phyloP scores from a whole-genome alignment of 2,888 invertebrate species.

The Frankliniella fusca region DNA sequence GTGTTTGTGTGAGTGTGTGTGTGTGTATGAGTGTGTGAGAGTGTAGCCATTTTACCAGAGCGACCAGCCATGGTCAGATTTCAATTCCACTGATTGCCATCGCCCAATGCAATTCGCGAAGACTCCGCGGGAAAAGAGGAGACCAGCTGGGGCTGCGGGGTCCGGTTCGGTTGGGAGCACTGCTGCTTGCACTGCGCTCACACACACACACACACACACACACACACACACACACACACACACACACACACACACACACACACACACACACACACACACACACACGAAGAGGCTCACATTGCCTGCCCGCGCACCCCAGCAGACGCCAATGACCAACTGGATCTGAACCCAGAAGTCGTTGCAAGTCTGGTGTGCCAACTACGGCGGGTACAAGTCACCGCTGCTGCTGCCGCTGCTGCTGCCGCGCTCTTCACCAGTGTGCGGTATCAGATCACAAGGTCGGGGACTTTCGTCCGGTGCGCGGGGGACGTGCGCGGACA shows the following conservation, averaged over 20 bases:
- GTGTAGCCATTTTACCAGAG: no score
- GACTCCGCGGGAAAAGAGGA: neutral
- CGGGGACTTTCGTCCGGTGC: no score
- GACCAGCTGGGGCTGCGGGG: neutral
- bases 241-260: neutral
- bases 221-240: neutral
- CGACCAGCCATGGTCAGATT: constrained; percentile 6
- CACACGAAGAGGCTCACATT: neutral
- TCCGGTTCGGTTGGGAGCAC: neutral
- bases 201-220: constrained; percentile 1
- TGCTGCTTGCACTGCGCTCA: neutral
- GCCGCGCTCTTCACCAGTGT: neutral
- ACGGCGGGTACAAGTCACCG: constrained; percentile 8
- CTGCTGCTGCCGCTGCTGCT: no score
- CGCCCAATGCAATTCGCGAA: neutral
- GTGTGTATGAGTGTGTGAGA: neutral
- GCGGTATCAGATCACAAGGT: neutral
- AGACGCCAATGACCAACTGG: constrained; percentile 6
- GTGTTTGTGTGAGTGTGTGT: neutral
- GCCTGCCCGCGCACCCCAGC: neutral
- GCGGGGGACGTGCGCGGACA: no score
- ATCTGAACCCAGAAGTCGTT: constrained; percentile 6
- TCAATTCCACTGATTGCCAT: constrained; percentile 12
- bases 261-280: constrained; percentile 1
- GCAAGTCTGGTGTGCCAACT: constrained; percentile 4